Conservation (phyloP, 1,140 invertebrate genomes). For the Drosophila bocqueti region DNA sequence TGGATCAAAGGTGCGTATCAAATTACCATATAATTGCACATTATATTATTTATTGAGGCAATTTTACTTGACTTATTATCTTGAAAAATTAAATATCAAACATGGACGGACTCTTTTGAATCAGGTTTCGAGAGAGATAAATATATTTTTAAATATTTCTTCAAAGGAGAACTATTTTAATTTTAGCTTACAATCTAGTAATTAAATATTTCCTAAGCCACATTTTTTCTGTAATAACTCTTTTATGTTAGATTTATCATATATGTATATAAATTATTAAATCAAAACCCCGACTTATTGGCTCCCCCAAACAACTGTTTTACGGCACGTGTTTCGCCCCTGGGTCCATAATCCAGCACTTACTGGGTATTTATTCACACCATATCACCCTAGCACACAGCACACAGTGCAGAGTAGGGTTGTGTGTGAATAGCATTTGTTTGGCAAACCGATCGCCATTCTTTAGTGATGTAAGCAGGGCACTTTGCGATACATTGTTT, state of each 20-base stretch:
- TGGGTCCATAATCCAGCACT: neutral
- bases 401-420: neutral
- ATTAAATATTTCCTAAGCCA: neutral
- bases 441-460: constrained; percentile 56
- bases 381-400: constrained; percentile 4
- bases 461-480: constrained; percentile 66
- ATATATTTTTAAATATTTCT: neutral
- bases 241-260: neutral
- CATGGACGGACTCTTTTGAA: too few species aligned
- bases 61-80: neutral
- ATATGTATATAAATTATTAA: neutral
- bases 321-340: constrained; percentile 8
- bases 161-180: too few species aligned
- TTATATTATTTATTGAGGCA: constrained; percentile 25
- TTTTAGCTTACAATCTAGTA: neutral
- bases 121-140: too few species aligned
- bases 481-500: constrained; percentile 47
- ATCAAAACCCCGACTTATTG: neutral
- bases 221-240: neutral
- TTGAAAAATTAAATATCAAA: neutral
- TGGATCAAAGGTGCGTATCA: constrained; percentile 7
- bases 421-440: constrained; percentile 53
- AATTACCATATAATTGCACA: constrained; percentile 34
- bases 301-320: neutral
- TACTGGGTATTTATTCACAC: constrained; percentile 36